Evolutionary conservation across 2,888 invertebrate species (phyloP).

Genomic region (Dasysyrphus tricinctus): DNA sequence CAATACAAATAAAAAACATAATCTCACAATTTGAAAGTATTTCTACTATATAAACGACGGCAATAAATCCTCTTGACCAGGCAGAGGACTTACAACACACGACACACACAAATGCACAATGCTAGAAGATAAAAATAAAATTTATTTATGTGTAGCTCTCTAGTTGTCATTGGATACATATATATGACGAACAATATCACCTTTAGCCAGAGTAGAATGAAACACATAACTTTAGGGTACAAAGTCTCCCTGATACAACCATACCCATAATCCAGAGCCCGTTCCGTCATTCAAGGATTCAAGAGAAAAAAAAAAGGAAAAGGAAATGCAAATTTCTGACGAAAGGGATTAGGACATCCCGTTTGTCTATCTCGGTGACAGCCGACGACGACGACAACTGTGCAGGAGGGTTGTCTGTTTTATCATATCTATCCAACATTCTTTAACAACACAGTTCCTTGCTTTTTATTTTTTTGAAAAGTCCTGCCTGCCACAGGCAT

Average conservation of each 20-base stretch:
- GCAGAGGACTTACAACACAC: not conserved
- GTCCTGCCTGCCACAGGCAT: constrained; percentile 63
- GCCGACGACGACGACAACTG: constrained; percentile 23
- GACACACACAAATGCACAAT: not conserved
- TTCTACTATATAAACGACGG: constrained; percentile 26
- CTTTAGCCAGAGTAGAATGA: constrained; percentile 17
- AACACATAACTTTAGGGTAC: not conserved
- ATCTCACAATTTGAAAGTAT: constrained; percentile 9
- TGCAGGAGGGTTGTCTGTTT: constrained; percentile 44
- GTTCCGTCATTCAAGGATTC: constrained; percentile 9
- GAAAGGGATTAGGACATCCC: constrained; percentile 49
- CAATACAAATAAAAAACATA: constrained; percentile 10
- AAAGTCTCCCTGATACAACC: not conserved
- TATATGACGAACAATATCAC: constrained; percentile 31
- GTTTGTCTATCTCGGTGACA: constrained; percentile 53
- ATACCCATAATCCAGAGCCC: constrained; percentile 14
- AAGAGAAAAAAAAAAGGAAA: constrained; percentile 15
- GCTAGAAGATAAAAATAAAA: constrained; percentile 11
- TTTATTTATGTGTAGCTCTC: not conserved
- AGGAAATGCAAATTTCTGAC: constrained; percentile 51
- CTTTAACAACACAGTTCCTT: constrained; percentile 43
- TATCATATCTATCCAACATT: constrained; percentile 42
- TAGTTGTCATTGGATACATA: not conserved
- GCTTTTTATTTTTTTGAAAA: constrained; percentile 22
- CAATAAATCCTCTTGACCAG: constrained; percentile 35